A percentile compares a stretch with the other conserved stretches of the same genome.
Evolutionary conservation across 2,888 invertebrate species (phyloP).

Genomic region (Latrodectus elegans): DNA sequence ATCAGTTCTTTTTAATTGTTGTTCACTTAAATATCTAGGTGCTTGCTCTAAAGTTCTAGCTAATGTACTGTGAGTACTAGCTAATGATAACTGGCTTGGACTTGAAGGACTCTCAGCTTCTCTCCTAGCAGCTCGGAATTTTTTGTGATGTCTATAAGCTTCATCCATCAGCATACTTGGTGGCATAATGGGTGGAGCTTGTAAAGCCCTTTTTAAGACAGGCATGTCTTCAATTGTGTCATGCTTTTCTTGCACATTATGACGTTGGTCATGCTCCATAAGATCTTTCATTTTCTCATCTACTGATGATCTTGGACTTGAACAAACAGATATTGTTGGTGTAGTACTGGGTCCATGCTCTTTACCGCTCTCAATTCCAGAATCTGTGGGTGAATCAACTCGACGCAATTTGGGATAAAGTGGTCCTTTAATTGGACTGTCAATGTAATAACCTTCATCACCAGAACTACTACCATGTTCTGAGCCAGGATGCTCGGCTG

Average conservation of each 20-base stretch:
- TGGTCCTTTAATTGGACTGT: slow-evolving; percentile 69
- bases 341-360: slow-evolving; percentile 80
- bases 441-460: slow-evolving; percentile 77
- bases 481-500: slow-evolving; percentile 48
- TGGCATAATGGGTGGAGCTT: slow-evolving; percentile 93
- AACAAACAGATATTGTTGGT: slow-evolving; percentile 71
- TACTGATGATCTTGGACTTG: slow-evolving; percentile 78
- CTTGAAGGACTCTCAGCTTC: slow-evolving; percentile 70
- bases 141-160: slow-evolving; percentile 96
- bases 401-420: slow-evolving; percentile 70
- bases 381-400: slow-evolving; percentile 93
- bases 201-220: slow-evolving; percentile 91
- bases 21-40: slow-evolving; percentile 90
- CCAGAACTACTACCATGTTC: slow-evolving; percentile 81
- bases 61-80: slow-evolving; percentile 81
- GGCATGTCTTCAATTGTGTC: slow-evolving; percentile 89
- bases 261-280: slow-evolving; percentile 44
- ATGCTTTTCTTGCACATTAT: slow-evolving; percentile 76
- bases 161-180: slow-evolving; percentile 91
- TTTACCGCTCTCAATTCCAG: slow-evolving; percentile 93
- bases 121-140: slow-evolving; percentile 81
- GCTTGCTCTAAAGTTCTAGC: slow-evolving; percentile 93
- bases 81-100: slow-evolving; percentile 64
- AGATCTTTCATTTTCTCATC: slow-evolving; percentile 81
- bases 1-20: slow-evolving; percentile 92